These are phyloP conservation scores for Eupithecia pulchellata DNA, from an alignment of 2,888 invertebrate species.

Conservation along the genomic window DNA sequence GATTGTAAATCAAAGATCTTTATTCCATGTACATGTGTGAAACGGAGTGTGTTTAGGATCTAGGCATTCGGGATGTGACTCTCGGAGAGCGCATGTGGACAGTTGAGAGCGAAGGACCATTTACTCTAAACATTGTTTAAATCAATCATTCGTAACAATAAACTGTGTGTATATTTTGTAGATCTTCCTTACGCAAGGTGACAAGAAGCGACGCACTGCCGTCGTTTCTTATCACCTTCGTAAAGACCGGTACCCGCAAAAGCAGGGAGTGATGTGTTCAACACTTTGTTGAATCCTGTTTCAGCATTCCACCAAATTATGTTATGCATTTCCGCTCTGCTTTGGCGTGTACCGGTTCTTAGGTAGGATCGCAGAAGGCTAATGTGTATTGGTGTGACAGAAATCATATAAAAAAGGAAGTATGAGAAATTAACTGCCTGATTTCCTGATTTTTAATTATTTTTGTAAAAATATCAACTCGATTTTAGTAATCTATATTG, in stretches of 20 bases:
- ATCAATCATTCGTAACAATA: not conserved
- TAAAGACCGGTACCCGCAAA: conserved; percentile 26
- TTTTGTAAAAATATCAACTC: conserved; percentile 7
- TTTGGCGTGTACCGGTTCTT: conserved; percentile 25
- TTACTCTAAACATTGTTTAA: not conserved
- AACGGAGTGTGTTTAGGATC: conserved; percentile 28
- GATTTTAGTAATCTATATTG: not conserved
- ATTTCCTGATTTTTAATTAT: not conserved
- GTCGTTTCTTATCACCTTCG: conserved; percentile 21
- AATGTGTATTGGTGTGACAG: not conserved
- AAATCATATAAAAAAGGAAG: not conserved
- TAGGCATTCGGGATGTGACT: conserved; percentile 24
- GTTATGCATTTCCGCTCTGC: conserved; percentile 9
- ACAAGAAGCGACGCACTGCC: conserved; percentile 18
- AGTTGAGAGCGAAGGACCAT: conserved; percentile 11
- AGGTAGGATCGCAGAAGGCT: not conserved
- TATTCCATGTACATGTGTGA: not conserved
- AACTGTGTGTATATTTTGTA: not conserved
- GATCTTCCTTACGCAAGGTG: conserved; percentile 10
- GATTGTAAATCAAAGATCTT: not conserved
- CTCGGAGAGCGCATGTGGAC: conserved; percentile 8
- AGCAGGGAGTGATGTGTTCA: conserved; percentile 22
- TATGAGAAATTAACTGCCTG: not conserved
- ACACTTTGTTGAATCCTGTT: conserved; percentile 1
- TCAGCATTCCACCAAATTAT: not conserved